These are phyloP conservation scores for Sclerurus mexicanus DNA, from an alignment of 2,113 vertebrate genomes.

Conservation along the genomic window DNA sequence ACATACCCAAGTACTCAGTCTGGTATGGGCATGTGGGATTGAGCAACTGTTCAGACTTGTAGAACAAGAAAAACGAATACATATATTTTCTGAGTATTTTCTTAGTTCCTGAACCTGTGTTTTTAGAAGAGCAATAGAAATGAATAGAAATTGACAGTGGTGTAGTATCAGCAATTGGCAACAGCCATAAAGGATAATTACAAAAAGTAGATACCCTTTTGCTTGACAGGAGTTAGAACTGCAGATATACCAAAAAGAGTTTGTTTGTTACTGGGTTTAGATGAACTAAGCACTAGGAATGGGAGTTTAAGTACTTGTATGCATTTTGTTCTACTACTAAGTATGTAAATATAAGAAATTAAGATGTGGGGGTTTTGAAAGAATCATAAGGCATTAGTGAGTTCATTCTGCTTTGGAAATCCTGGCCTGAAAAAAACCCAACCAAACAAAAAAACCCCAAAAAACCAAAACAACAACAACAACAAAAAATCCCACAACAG, in stretches of 20 bases:
- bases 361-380: background rate
- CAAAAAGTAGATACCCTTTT: background rate
- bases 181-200: background rate
- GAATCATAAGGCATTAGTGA: background rate
- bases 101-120: background rate
- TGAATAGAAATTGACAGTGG: background rate
- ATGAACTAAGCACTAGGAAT: background rate
- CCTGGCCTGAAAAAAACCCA: background rate
- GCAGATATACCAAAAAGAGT: background rate
- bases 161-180: accelerated
- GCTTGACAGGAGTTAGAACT: background rate
- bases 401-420: background rate
- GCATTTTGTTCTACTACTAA: background rate
- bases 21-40: background rate
- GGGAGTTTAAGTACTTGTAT: background rate
- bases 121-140: background rate
- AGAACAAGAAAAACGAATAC: background rate
- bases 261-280: background rate
- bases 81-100: accelerated
- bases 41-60: background rate
- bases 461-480: no score
- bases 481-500: no score
- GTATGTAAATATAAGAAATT: background rate
- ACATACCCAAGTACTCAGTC: background rate
- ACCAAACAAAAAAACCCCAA: no score